phyloP scores from a whole-genome alignment of 2,113 vertebrate species.

The Cochlearius cochlearius region DNA sequence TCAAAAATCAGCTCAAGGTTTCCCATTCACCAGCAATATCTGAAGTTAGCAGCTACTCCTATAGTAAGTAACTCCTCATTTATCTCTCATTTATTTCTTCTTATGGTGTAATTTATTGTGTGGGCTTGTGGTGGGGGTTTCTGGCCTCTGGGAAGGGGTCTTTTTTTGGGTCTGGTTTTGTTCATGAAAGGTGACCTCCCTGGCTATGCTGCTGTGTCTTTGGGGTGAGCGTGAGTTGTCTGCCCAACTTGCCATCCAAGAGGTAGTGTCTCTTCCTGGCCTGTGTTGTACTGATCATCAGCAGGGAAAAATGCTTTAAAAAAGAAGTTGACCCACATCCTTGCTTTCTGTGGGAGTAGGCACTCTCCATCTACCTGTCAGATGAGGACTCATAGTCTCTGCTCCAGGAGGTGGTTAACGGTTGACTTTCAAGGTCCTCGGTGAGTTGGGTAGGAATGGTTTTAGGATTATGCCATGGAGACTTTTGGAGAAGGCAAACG shows the following conservation, averaged over 20 bases:
- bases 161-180: not conserved
- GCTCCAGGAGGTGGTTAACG: not conserved
- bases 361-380: not conserved
- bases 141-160: not conserved
- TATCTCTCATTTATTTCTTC: not conserved
- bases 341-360: not conserved
- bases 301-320: not conserved
- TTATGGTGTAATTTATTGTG: not conserved
- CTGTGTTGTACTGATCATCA: not conserved
- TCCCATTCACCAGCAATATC: slow-evolving; percentile 88
- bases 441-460: not conserved
- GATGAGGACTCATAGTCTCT: not conserved
- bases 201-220: not conserved
- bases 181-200: not conserved
- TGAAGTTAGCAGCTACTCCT: slow-evolving; percentile 95
- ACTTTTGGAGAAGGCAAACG: not conserved
- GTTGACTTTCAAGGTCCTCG: not conserved
- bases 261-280: not conserved
- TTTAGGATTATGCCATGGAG: not conserved
- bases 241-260: not conserved
- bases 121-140: not conserved
- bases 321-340: not conserved
- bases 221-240: not conserved
- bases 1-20: slow-evolving; percentile 86
- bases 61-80: slow-evolving; percentile 83